These are phyloP conservation scores for Xiphophorus couchianus DNA, from an alignment of 2,113 vertebrate species.

Conservation along the genomic window DNA sequence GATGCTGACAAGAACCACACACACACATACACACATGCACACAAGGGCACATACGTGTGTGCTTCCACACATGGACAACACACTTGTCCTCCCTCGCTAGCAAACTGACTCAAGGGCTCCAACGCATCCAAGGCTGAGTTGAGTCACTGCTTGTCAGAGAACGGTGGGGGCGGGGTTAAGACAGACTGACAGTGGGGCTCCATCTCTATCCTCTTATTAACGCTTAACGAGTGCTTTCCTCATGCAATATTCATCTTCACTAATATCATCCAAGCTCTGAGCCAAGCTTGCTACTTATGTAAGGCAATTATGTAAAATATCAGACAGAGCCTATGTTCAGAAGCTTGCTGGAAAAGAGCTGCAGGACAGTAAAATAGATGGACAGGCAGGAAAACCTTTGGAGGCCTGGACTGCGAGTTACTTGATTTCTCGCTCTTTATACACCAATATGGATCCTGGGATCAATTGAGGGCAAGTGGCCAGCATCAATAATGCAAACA, in stretches of 20 bases:
- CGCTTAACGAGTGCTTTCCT: conserved; percentile 84
- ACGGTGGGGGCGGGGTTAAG: conserved; percentile 77
- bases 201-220: conserved; percentile 84
- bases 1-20: conserved; percentile 22
- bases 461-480: conserved; percentile 33
- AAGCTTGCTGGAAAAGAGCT: conserved; percentile 73
- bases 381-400: conserved; percentile 30
- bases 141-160: conserved; percentile 78
- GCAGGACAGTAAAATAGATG: conserved; percentile 67
- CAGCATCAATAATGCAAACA: conserved; percentile 58
- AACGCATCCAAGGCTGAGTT: conserved; percentile 69
- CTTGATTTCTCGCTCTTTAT: conserved; percentile 9
- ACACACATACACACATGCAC: not conserved
- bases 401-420: conserved; percentile 14
- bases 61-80: conserved; percentile 20
- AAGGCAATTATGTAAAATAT: conserved; percentile 86
- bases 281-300: conserved; percentile 82
- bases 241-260: conserved; percentile 83
- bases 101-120: conserved; percentile 73
- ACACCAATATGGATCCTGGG: conserved; percentile 21
- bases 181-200: conserved; percentile 78
- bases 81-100: conserved; percentile 52
- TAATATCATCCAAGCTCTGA: conserved; percentile 81
- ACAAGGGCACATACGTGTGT: not conserved
- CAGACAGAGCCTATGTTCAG: conserved; percentile 75